These are phyloP conservation scores for Druceiella hillmani DNA, from an alignment of 2,888 invertebrate species.

Conservation along the genomic window DNA sequence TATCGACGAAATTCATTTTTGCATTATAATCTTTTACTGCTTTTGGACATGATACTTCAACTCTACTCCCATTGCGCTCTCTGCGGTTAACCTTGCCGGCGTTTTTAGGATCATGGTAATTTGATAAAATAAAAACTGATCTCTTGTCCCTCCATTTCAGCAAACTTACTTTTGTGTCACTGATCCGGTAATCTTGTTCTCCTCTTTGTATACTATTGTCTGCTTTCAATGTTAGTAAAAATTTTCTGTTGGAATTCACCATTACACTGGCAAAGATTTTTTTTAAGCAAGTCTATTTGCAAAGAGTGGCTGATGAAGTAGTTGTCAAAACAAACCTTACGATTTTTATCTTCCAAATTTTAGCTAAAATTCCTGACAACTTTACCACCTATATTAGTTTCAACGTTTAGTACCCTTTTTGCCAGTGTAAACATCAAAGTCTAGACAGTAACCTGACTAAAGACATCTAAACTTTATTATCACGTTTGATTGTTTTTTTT, in stretches of 20 bases:
- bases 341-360: constrained; percentile 8
- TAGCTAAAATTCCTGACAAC: constrained; percentile 13
- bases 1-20: constrained; percentile 21
- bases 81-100: constrained; percentile 3
- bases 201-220: too few relatives aligned
- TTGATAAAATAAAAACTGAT: constrained; percentile 6
- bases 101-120: constrained; percentile 7
- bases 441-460: constrained; percentile 13
- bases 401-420: constrained; percentile 11
- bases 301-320: constrained; percentile 16
- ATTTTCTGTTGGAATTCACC: constrained; percentile 13
- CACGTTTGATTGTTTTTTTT: constrained; percentile 13
- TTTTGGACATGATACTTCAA: constrained; percentile 6
- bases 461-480: constrained; percentile 12
- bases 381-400: constrained; percentile 14
- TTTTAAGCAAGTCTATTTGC: constrained; percentile 13
- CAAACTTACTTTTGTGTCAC: constrained; percentile 9
- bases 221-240: too few relatives aligned
- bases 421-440: constrained; percentile 17
- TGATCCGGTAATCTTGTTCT: constrained; percentile 12
- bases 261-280: constrained; percentile 14
- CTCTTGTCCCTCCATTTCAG: constrained; percentile 19
- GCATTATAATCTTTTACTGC: constrained; percentile 5
- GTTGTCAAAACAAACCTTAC: constrained; percentile 15
- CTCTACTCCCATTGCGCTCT: constrained; percentile 4